Conservation (phyloP, 2,113 vertebrate genomes). For the Oxyruncus cristatus region DNA sequence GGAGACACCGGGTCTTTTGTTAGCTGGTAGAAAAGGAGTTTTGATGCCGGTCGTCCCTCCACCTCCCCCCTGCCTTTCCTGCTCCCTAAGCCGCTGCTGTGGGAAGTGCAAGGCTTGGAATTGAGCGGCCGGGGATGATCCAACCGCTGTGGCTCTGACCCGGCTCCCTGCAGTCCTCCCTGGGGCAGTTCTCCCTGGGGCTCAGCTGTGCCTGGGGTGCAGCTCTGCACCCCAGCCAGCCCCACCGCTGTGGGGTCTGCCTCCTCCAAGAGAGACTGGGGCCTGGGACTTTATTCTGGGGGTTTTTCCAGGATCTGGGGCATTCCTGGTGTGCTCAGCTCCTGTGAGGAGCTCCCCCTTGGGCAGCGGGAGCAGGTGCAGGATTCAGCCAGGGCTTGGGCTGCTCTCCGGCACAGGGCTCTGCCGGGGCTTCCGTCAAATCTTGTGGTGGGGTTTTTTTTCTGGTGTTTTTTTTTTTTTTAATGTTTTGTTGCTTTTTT, state of each 20-base stretch:
- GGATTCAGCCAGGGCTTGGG: not conserved
- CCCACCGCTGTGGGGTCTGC: fast-evolving
- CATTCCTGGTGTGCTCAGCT: not conserved
- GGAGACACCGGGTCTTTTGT: slow-evolving; percentile 5
- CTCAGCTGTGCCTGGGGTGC: not conserved
- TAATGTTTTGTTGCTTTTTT: not conserved
- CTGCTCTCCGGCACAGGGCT: fast-evolving
- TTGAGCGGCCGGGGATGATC: not conserved
- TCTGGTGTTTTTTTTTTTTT: too few species aligned
- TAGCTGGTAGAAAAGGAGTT: not conserved
- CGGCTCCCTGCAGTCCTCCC: not conserved
- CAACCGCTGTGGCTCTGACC: not conserved
- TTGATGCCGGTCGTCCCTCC: not conserved
- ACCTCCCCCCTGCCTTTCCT: not conserved
- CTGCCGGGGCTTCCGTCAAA: fast-evolving
- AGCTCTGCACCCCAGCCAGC: not conserved
- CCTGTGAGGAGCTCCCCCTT: too few species aligned
- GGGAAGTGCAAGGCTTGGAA: not conserved
- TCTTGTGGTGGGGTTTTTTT: fast-evolving
- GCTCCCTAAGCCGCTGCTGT: not conserved
- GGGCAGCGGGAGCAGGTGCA: fast-evolving
- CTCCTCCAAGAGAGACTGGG: not conserved
- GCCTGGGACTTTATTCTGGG: not conserved
- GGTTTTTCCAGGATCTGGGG: not conserved
- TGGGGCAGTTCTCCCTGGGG: too few species aligned